Evolutionary conservation across 2,113 vertebrate genomes (phyloP).

Genomic region (Gavia stellata): DNA sequence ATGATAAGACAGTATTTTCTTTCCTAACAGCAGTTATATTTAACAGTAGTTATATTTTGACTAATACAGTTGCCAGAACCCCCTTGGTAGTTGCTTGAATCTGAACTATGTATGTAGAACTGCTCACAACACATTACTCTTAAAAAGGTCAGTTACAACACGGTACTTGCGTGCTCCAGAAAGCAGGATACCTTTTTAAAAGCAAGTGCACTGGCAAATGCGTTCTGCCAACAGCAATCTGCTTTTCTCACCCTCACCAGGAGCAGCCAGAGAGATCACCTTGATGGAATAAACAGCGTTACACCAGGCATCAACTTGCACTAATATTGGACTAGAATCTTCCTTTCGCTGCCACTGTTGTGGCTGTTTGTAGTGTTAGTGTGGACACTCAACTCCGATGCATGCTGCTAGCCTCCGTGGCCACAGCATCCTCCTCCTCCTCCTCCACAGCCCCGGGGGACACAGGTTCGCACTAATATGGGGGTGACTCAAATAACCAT

Average conservation of each 20-base stretch:
- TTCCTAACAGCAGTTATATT: background rate
- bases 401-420: rapidly evolving
- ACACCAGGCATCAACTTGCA: background rate
- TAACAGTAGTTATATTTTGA: too few relatives aligned
- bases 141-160: too few relatives aligned
- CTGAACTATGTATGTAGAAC: background rate
- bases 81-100: background rate
- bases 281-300: too few relatives aligned
- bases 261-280: background rate
- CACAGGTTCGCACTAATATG: background rate
- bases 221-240: rapidly evolving
- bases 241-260: too few relatives aligned
- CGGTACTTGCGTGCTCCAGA: background rate
- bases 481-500: background rate
- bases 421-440: background rate
- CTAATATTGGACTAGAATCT: background rate
- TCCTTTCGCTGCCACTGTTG: background rate
- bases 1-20: background rate
- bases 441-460: too few relatives aligned
- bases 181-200: background rate
- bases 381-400: background rate
- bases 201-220: background rate
- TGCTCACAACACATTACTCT: rapidly evolving
- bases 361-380: background rate
- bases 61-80: rapidly evolving